These are phyloP conservation scores for Acanthococcus lagerstroemiae DNA, from an alignment of 2,888 invertebrate genomes.

Conservation along the genomic window DNA sequence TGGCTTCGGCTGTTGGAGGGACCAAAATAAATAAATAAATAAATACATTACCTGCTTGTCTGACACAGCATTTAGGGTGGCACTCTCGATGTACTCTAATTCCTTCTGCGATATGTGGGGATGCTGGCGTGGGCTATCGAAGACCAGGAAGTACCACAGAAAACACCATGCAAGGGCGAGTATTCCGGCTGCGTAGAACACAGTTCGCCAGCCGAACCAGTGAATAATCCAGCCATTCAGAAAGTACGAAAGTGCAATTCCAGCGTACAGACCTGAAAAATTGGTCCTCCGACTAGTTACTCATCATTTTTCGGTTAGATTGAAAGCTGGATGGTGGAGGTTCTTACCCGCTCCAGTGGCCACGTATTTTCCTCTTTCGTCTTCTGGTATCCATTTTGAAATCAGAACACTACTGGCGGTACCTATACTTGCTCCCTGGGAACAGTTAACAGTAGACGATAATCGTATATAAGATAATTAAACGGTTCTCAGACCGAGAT, in stretches of 20 bases:
- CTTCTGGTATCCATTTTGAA: not conserved
- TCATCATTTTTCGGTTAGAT: too few relatives aligned
- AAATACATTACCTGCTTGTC: not conserved
- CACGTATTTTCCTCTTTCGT: not conserved
- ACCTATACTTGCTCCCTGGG: not conserved
- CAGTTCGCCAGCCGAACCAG: conserved; percentile 14
- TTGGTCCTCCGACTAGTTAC: too few relatives aligned
- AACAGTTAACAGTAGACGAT: too few relatives aligned
- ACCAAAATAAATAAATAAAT: too few relatives aligned
- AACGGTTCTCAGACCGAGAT: too few relatives aligned
- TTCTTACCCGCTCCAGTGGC: not conserved
- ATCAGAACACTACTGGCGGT: not conserved
- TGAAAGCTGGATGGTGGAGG: too few relatives aligned
- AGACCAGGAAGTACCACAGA: conserved; percentile 10
- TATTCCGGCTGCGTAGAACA: conserved; percentile 2
- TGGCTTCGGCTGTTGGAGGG: too few relatives aligned
- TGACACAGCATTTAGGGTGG: not conserved
- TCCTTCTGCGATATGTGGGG: not conserved
- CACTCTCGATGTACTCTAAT: not conserved
- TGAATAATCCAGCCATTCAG: not conserved
- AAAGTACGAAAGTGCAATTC: not conserved
- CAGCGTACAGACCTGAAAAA: not conserved
- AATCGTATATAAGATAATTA: too few relatives aligned
- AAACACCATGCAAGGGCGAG: conserved; percentile 4
- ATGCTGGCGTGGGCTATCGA: conserved; percentile 16